These are phyloP conservation scores for Arbacia lixula DNA, from an alignment of 53 echinoderm and acorn worm genomes.

Conservation along the genomic window DNA sequence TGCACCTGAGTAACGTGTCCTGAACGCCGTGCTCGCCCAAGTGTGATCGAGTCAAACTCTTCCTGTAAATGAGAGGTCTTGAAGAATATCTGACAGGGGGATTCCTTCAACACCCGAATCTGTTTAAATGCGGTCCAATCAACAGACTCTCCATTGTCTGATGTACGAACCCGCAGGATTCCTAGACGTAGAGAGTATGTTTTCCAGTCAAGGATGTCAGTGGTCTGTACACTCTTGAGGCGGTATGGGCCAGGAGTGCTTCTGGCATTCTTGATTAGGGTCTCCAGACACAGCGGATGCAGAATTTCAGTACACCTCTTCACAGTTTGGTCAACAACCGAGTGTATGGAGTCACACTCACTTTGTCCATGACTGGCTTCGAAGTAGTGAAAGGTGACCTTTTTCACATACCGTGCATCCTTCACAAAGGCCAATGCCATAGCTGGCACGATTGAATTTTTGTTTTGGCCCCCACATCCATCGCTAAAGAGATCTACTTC, in stretches of 20 bases:
- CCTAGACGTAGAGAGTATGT: background rate
- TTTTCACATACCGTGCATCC: background rate
- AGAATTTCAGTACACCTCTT: constrained; percentile 46
- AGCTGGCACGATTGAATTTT: constrained; percentile 66
- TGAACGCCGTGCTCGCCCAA: background rate
- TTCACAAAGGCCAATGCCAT: constrained; percentile 55
- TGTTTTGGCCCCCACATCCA: constrained; percentile 76
- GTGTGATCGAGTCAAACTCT: background rate
- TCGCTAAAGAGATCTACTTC: constrained; percentile 62
- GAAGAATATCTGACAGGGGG: background rate
- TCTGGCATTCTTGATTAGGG: constrained; percentile 38
- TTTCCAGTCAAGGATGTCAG: constrained; percentile 17
- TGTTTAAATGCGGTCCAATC: constrained; percentile 13
- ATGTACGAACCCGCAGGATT: background rate
- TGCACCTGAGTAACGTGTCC: background rate
- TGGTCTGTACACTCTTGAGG: background rate
- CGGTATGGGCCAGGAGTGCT: background rate
- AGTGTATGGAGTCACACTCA: constrained; percentile 72
- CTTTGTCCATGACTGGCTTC: constrained; percentile 65
- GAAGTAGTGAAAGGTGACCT: constrained; percentile 54
- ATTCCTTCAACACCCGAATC: background rate
- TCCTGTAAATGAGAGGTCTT: constrained; percentile 10
- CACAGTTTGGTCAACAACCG: constrained; percentile 49
- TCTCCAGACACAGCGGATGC: constrained; percentile 58
- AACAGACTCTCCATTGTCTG: background rate